Conservation (phyloP, 37 sponge, comb jelly and placozoan species). For the Dysidea cf. avara region DNA sequence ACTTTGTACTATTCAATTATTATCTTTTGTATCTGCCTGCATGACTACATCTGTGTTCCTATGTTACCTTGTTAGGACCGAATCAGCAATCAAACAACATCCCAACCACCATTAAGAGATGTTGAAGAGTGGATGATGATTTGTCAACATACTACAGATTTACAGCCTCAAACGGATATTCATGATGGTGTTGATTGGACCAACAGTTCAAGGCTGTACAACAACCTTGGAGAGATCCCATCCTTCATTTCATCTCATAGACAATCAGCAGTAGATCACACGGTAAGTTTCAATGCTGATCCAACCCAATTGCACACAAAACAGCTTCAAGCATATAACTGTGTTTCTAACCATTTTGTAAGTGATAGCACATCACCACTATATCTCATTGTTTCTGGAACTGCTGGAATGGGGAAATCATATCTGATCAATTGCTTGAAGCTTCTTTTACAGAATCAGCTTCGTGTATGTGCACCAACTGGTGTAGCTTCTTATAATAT, state of each 20-base stretch:
- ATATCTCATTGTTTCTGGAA: conserved; percentile 19
- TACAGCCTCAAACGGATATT: not conserved
- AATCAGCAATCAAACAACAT: not conserved
- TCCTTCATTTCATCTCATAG: not conserved
- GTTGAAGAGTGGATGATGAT: not conserved
- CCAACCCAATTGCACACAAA: not conserved
- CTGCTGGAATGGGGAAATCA: conserved; percentile 43
- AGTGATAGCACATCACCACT: conserved; percentile 1
- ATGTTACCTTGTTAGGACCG: too few species aligned
- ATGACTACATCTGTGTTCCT: not conserved
- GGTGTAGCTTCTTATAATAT: conserved; percentile 32
- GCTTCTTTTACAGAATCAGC: not conserved
- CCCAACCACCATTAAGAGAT: not conserved
- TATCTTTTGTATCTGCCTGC: not conserved
- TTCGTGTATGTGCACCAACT: conserved; percentile 44
- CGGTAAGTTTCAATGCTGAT: conserved; percentile 5
- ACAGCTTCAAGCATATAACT: conserved; percentile 9
- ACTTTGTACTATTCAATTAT: too few species aligned
- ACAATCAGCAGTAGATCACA: not conserved
- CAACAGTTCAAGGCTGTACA: not conserved
- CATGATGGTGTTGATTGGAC: conserved; percentile 2
- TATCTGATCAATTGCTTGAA: conserved; percentile 22
- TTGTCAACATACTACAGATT: conserved; percentile 1
- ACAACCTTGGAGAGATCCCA: conserved; percentile 14
- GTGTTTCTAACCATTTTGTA: conserved; percentile 9